Percentiles rank a stretch among this genome's conserved stretches.
Evolutionary conservation across 2,113 vertebrate species (phyloP).

Genomic region (Melanotaenia duboulayi): DNA sequence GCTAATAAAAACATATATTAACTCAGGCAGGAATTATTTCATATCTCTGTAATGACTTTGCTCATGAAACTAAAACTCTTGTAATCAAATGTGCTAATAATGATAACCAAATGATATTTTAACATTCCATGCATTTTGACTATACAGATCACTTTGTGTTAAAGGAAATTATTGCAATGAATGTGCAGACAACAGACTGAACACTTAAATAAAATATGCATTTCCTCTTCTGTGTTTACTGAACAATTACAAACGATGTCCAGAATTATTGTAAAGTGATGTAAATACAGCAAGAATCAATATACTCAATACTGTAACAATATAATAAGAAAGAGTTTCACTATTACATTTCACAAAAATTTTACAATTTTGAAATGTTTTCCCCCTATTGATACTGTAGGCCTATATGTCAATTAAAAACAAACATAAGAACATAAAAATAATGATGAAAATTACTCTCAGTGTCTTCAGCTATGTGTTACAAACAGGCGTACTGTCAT

Average conservation of each 20-base stretch:
- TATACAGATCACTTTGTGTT: conserved; percentile 20
- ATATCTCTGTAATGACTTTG: background rate
- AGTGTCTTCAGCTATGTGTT: background rate
- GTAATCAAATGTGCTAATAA: conserved; percentile 30
- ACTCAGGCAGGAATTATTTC: conserved; percentile 15
- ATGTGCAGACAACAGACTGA: background rate
- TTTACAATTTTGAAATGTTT: no score
- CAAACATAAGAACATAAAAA: no score
- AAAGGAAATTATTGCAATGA: conserved; percentile 36
- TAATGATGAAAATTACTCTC: background rate
- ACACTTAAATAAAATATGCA: no score
- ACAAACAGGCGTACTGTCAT: background rate
- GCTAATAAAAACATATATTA: background rate
- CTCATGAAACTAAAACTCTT: conserved; percentile 11
- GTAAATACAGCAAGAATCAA: background rate
- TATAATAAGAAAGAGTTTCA: background rate
- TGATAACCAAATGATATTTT: background rate
- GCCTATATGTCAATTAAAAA: no score
- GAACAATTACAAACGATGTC: background rate
- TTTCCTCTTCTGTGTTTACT: no score
- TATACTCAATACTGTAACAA: background rate
- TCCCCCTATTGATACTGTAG: no score
- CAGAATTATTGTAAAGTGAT: background rate
- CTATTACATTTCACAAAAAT: no score
- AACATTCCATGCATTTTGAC: background rate